These are phyloP conservation scores for Mormyrus lacerda DNA, from an alignment of 2,113 vertebrate genomes.

Conservation along the genomic window DNA sequence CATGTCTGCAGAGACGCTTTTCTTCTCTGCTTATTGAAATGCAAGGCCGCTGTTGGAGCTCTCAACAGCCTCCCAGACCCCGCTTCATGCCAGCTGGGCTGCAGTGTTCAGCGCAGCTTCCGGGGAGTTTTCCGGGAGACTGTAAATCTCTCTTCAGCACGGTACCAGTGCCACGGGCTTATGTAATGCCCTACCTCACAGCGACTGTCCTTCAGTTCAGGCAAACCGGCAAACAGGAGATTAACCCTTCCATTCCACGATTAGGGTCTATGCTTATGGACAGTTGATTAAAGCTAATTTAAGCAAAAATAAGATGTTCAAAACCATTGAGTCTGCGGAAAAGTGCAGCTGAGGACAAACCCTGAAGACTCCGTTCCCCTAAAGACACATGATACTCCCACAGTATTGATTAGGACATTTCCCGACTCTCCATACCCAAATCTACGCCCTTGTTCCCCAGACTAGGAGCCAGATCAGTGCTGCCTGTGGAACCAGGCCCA, in stretches of 20 bases:
- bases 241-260: not conserved
- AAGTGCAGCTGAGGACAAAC: not conserved
- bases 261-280: not conserved
- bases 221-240: not conserved
- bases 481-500: not conserved
- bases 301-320: not conserved
- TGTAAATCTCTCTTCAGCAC: constrained; percentile 31
- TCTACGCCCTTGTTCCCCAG: not conserved
- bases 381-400: not conserved
- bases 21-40: constrained; percentile 51
- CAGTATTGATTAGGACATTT: not conserved
- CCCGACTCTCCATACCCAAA: not conserved
- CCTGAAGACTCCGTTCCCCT: not conserved
- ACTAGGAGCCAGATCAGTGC: not conserved
- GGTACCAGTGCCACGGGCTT: constrained; percentile 29
- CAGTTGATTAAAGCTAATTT: not conserved
- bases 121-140: constrained; percentile 41
- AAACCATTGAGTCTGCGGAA: not conserved
- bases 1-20: constrained; percentile 22
- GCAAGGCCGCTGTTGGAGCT: constrained; percentile 45
- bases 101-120: constrained; percentile 41
- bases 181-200: constrained; percentile 34
- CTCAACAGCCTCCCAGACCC: constrained; percentile 25
- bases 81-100: constrained; percentile 36
- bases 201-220: constrained; percentile 19